Evolutionary conservation across 1,140 invertebrate genomes (phyloP), one percentile per base, ranked within the genome.

Genomic region (roundworm (Caenorhabditis elegans)): DNA sequence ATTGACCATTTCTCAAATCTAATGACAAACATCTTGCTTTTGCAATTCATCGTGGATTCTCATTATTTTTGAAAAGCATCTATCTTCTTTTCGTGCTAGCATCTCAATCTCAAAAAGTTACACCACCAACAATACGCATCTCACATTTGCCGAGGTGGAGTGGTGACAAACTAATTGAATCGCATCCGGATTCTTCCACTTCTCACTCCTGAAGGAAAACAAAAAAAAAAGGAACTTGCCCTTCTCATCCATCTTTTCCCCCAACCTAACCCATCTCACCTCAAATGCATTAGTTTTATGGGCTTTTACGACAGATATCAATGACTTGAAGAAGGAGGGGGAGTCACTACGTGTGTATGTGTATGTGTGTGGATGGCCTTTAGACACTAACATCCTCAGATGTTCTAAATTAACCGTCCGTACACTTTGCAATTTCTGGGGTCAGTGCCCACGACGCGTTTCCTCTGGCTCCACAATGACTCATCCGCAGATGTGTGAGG

Each of bases 241-340:
- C 60, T 70, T 70, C 60, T 70, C 60, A 70, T 43, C 34, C 60
- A 39, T 70, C 60, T 39, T 70, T 43, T 39, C 60, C 6, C 17
- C 53, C 31, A 43, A 39, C 60, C 34, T 70, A 70, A 70, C 34
- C 34, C 60, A 70, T 70, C 34, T n/a, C 60, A 60, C 53, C 53
- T 60, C 53, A 60, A 70, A 70, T 70, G 34, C 60, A 70, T 70
- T 70, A 70, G 60, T 70, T 70, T 70, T 70, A 70, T 70, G 60
- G 60, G 60, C 60, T 70, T 70, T 8, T 34, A 70, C 60, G 60
- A 70, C 60, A 70, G 60, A 70, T 70, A 70, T 70, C 60, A 70
- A 70, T 70, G 53, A 31, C 53, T 60, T 60, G 60, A 34, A 70
- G 39, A 70, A 70, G 17, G 53, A 13, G 13, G 47, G 39, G 39